Percentiles rank a stretch among this genome's conserved stretches.
Conservation (phyloP, 2,888 invertebrate species). For the Pristionchus mayeri region DNA sequence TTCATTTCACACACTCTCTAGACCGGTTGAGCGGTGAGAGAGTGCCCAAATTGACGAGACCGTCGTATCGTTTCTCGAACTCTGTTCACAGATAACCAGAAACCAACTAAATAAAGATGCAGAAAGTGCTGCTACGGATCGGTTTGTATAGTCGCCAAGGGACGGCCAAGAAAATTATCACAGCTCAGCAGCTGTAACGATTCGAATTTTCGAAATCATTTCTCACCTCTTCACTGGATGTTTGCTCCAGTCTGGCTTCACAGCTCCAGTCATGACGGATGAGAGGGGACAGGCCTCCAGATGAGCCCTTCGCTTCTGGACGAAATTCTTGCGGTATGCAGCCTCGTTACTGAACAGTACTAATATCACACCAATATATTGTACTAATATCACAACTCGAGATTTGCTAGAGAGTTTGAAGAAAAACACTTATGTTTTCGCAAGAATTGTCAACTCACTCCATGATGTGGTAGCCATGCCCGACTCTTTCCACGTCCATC, state of each 20-base stretch:
- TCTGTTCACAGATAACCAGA: no score
- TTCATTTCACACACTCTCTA: no score
- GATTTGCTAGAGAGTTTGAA: no score
- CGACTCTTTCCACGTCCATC: conserved; percentile 80
- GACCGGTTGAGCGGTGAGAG: no score
- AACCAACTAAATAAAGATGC: no score
- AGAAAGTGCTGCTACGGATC: neutral
- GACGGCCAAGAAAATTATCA: neutral
- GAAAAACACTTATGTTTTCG: no score
- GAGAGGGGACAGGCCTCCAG: conserved; percentile 79
- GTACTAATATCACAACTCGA: no score
- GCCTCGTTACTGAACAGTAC: conserved; percentile 76
- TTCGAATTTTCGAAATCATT: neutral
- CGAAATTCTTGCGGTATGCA: conserved; percentile 65
- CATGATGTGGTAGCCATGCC: conserved; percentile 80
- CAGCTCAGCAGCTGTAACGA: neutral
- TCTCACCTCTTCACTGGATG: conserved; percentile 78
- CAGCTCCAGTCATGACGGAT: conserved; percentile 80
- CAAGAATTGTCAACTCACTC: no score
- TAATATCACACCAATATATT: conserved; percentile 69
- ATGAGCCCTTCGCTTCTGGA: conserved; percentile 60
- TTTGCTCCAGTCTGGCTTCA: conserved; percentile 75
- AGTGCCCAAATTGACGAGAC: no score
- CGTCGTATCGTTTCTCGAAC: no score
- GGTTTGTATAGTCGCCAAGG: neutral